phyloP scores from a whole-genome alignment of 2,797 vertebrate species.

The Hypotaenidia philippensis region DNA sequence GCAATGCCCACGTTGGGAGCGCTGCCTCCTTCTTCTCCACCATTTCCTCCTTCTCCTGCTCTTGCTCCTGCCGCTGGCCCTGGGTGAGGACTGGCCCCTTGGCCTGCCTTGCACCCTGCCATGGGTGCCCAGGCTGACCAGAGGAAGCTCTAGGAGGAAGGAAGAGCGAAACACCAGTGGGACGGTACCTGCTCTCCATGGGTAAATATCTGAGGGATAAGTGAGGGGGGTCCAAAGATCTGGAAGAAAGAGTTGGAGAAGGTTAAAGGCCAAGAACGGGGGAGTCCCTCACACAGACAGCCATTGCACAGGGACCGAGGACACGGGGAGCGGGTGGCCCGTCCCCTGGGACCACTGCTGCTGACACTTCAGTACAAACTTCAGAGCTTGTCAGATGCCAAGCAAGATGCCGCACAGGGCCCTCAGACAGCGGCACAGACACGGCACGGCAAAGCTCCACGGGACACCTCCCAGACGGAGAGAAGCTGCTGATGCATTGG shows the following conservation, averaged over 20 bases:
- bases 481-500: not conserved
- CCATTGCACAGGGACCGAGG: constrained; percentile 13
- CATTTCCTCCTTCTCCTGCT: not conserved
- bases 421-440: not conserved
- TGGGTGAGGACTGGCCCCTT: not conserved
- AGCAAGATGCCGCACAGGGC: not conserved
- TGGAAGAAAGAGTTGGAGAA: constrained; percentile 82
- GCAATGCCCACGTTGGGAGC: not conserved
- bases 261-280: constrained; percentile 69
- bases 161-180: constrained; percentile 49
- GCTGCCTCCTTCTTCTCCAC: not conserved
- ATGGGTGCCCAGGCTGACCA: not conserved
- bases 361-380: constrained; percentile 16
- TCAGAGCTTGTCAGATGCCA: not conserved
- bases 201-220: constrained; percentile 84
- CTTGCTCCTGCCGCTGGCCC: not conserved
- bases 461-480: not conserved
- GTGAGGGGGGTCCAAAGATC: constrained; percentile 84
- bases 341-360: not conserved
- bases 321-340: not conserved
- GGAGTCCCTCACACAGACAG: constrained; percentile 56
- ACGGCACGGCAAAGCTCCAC: constrained; percentile 23
- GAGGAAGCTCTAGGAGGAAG: not conserved
- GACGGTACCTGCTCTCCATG: constrained; percentile 84
- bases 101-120: not conserved